Percentiles rank a stretch among this genome's conserved stretches.
Conservation (phyloP, 2,797 vertebrate species). For the Streptopelia turtur region DNA sequence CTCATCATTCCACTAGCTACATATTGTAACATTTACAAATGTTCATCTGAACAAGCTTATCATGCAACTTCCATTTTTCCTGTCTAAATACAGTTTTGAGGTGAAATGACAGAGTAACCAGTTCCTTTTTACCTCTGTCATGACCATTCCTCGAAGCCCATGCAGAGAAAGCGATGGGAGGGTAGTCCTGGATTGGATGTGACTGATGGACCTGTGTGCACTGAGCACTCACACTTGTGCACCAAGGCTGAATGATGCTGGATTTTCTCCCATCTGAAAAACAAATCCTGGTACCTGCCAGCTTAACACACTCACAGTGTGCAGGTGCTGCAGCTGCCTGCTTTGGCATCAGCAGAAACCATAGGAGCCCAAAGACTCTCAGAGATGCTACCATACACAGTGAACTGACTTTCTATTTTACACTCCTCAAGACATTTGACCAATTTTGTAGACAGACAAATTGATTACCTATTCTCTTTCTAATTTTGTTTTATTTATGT, state of each 20-base stretch:
- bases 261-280: neutral
- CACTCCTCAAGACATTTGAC: neutral
- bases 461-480: neutral
- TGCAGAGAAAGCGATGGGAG: neutral
- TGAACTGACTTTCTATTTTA: neutral
- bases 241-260: neutral
- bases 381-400: neutral
- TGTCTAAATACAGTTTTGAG: neutral
- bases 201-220: accelerated
- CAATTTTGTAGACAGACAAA: neutral
- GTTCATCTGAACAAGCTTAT: neutral
- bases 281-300: neutral
- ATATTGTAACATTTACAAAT: neutral
- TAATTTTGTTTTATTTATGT: neutral
- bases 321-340: neutral
- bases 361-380: neutral
- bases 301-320: neutral
- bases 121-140: neutral
- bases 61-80: neutral
- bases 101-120: neutral
- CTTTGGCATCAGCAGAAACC: constrained; percentile 8
- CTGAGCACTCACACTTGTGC: neutral
- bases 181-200: neutral
- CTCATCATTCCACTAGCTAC: neutral
- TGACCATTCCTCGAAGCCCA: neutral